Conservation (phyloP, 1,140 invertebrate genomes). For the Drosophila ogumai region DNA sequence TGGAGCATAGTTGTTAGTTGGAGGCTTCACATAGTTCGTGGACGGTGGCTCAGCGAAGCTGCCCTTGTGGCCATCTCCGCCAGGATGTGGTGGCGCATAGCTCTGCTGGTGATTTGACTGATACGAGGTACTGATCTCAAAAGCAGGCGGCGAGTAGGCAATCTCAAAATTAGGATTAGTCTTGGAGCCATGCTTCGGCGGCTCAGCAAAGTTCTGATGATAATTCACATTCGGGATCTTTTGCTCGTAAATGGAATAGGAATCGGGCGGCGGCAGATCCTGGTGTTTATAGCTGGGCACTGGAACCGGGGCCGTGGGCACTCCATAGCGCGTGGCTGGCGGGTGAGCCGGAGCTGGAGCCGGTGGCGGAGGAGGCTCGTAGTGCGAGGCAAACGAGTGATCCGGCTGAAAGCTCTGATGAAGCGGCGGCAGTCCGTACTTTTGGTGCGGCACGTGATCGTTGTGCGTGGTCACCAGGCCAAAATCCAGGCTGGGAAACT, state of each 20-base stretch:
- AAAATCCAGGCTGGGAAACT: constrained; percentile 64
- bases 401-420: constrained; percentile 54
- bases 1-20: constrained; percentile 8
- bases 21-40: constrained; percentile 29
- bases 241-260: constrained; percentile 70
- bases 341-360: constrained; percentile 8
- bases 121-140: constrained; percentile 71
- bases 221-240: constrained; percentile 71
- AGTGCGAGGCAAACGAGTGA: constrained; percentile 48
- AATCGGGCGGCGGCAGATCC: constrained; percentile 34
- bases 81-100: constrained; percentile 31
- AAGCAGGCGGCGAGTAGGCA: constrained; percentile 72
- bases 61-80: not conserved
- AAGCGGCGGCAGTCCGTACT: constrained; percentile 64
- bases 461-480: constrained; percentile 15
- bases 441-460: constrained; percentile 61
- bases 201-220: constrained; percentile 70
- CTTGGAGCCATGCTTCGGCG: constrained; percentile 36
- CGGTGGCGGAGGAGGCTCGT: constrained; percentile 35
- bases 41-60: constrained; percentile 20
- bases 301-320: constrained; percentile 37
- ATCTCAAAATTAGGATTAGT: constrained; percentile 60
- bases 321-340: constrained; percentile 39
- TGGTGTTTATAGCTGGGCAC: constrained; percentile 37
- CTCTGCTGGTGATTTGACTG: constrained; percentile 44